Evolutionary conservation across 2,113 vertebrate species (phyloP).

Genomic region (Copsychus sechellarum): DNA sequence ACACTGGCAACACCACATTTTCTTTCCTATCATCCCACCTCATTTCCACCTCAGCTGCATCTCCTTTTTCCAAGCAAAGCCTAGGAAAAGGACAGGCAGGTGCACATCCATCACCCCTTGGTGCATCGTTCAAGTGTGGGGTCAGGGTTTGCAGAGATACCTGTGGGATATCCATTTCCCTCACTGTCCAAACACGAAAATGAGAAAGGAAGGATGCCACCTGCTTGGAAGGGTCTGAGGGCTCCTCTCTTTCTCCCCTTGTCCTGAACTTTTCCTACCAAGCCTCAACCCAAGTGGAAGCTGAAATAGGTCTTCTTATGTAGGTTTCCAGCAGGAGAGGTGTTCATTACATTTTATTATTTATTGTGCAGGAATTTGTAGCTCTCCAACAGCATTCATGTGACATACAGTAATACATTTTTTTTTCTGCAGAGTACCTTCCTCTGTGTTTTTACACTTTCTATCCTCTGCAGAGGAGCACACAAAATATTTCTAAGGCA

Average conservation of each 20-base stretch:
- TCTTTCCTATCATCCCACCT: neutral
- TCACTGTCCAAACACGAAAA: accelerated
- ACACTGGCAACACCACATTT: neutral
- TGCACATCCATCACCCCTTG: neutral
- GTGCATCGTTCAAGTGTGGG: neutral
- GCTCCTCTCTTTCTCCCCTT: neutral
- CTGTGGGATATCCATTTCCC: neutral
- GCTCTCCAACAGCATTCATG: neutral
- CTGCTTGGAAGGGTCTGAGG: neutral
- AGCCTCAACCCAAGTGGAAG: neutral
- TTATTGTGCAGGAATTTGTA: neutral
- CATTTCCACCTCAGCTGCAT: neutral
- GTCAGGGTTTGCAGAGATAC: neutral
- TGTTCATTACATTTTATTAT: neutral
- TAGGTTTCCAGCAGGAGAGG: neutral
- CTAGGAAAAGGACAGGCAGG: neutral
- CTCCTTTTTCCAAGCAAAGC: neutral
- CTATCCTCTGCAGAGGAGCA: neutral
- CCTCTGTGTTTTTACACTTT: neutral
- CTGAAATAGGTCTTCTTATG: neutral
- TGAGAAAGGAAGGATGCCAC: neutral
- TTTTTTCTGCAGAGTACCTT: neutral
- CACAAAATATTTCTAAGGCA: constrained; percentile 13
- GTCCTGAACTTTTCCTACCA: neutral
- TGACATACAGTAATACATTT: neutral